Evolutionary conservation across 2,888 invertebrate species (phyloP), one percentile per base, ranked within the genome.

Genomic region (Caenorhabditis sp.): DNA sequence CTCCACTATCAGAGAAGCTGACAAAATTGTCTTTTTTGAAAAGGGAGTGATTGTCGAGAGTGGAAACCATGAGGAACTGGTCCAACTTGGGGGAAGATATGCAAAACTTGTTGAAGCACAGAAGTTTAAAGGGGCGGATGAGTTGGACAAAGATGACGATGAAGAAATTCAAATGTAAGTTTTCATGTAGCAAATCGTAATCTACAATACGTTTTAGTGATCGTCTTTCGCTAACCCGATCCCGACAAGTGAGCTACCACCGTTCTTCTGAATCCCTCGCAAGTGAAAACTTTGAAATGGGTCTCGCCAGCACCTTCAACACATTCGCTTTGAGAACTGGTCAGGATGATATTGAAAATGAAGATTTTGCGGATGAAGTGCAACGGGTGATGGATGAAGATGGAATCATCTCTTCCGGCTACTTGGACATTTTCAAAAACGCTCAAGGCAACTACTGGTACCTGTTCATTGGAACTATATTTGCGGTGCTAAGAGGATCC

Each of bases 401-500:
- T 28, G 76, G 72, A 13, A 40, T 71, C 2, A 82, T 80, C 35
- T 70, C 56, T 47, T 67, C 82, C 11, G 74, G 79, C 0, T 79
- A 74, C 50, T 8, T 56, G 13, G 80, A 80, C 61, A 80, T 83
- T 32, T 78, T 80, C 65, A 83, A 80, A 68, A 71, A 83, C 50
- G 80, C 80, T 0, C 18, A 70, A 24, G 85, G 85, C 35, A 82
- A 87, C 62, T 87, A 88, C 64, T 50, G 28, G 44, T 79, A 76
- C 26, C 60, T 89, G 47, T 44, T 61, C 1, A 22, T 79, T 20
- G 88, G 87, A n/a, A 62, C 82, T 4, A 35, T 88, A 55, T 76
- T 72, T 18, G 81, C 84, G 9, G 56, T 92, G 11, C 79, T 93
- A 35, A 92, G 92, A 78, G 93, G 93, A 15, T 91, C 91, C 20